Percentiles rank a stretch among this genome's conserved stretches.
Conservation (phyloP, 2,797 vertebrate species). For the Bufotes viridis region DNA sequence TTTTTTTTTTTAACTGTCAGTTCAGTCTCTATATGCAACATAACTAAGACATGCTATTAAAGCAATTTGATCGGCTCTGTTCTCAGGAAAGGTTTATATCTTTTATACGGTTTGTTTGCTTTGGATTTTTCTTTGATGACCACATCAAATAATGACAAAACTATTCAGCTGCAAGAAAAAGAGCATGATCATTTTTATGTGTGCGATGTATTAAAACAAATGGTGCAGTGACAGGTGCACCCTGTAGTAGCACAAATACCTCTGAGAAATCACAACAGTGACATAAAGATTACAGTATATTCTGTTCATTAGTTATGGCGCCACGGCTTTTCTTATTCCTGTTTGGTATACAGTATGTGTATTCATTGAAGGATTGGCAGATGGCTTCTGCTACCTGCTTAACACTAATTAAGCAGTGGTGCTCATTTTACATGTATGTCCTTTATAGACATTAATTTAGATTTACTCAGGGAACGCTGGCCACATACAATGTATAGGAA, state of each 20-base stretch:
- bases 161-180: conserved; percentile 20
- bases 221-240: conserved; percentile 3
- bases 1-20: conserved; percentile 11
- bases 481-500: too few species aligned
- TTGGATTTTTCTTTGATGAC: conserved; percentile 21
- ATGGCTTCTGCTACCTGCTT: neutral
- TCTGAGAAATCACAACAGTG: neutral
- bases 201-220: neutral
- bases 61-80: conserved; percentile 34
- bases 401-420: neutral
- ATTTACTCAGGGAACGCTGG: too few species aligned
- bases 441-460: neutral
- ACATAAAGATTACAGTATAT: conserved; percentile 10
- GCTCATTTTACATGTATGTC: neutral
- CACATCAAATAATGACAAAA: conserved; percentile 39
- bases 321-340: neutral
- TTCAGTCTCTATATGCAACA: conserved; percentile 28
- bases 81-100: conserved; percentile 31
- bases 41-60: conserved; percentile 39
- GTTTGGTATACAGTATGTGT: neutral
- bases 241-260: neutral
- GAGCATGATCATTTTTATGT: neutral
- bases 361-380: neutral
- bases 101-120: conserved; percentile 11
- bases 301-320: neutral